A percentile compares a stretch with the other conserved stretches of the same genome.
phyloP scores from a whole-genome alignment of 2,797 vertebrate species.

The Mormyrus hasselquistii region DNA sequence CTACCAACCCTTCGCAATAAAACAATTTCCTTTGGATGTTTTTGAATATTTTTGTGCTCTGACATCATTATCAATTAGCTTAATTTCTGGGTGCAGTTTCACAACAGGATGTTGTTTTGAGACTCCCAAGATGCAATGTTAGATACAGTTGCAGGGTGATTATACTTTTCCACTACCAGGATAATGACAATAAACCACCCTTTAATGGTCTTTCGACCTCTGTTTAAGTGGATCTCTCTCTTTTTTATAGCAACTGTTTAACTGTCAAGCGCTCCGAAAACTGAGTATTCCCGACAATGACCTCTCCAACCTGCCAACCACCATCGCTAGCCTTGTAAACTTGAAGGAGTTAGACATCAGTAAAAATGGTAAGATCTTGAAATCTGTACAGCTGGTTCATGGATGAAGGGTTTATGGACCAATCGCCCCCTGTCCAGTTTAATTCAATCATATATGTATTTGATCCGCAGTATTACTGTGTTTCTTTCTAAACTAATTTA shows the following conservation, averaged over 20 bases:
- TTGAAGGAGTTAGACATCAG: conserved; percentile 98
- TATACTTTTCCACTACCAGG: not conserved
- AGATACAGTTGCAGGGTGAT: not conserved
- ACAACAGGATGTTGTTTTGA: not conserved
- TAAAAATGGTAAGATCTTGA: conserved; percentile 82
- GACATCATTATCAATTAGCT: not conserved
- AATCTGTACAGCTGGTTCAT: not conserved
- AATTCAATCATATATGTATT: not conserved
- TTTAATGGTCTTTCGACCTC: conserved; percentile 27
- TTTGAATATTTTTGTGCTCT: not conserved
- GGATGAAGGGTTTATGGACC: not conserved
- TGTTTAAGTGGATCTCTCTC: conserved; percentile 36
- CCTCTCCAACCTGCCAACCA: conserved; percentile 88
- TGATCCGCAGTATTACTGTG: not conserved
- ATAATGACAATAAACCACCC: not conserved
- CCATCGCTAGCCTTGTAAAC: conserved; percentile 95
- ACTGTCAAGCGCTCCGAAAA: conserved; percentile 94
- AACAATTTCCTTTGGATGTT: not conserved
- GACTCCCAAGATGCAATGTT: not conserved
- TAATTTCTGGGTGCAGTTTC: not conserved
- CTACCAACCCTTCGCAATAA: not conserved
- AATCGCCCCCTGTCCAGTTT: not conserved
- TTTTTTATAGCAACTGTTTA: conserved; percentile 91
- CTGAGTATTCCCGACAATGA: conserved; percentile 97
- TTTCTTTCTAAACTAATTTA: not conserved